Conservation (phyloP, 92 coral and sea anemone genomes). For the Porites rus region DNA sequence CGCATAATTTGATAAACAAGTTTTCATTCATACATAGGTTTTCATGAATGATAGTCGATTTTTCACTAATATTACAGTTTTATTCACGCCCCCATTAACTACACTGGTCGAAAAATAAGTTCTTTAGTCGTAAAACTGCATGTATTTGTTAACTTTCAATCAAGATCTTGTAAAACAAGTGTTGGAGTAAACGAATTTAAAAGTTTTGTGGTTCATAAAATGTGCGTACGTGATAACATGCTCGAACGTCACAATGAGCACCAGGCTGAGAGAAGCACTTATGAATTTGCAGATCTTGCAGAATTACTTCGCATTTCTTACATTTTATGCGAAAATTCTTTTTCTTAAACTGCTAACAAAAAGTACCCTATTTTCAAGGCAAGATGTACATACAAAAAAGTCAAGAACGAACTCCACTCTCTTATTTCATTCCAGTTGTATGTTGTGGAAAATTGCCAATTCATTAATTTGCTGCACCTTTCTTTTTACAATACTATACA, state of each 20-base stretch:
- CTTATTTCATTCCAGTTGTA: neutral
- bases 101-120: neutral
- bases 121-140: neutral
- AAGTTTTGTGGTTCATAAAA: neutral
- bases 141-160: neutral
- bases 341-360: neutral
- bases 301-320: neutral
- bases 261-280: neutral
- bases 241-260: conserved; percentile 35
- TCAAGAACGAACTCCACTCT: neutral
- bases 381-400: too few relatives aligned
- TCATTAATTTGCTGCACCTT: neutral
- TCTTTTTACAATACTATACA: neutral
- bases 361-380: neutral
- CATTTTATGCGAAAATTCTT: neutral
- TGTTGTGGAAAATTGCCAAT: conserved; percentile 35
- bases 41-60: neutral
- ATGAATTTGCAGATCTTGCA: conserved; percentile 32
- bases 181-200: neutral
- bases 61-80: too few relatives aligned
- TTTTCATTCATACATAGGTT: neutral
- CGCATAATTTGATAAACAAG: neutral
- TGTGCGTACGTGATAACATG: conserved; percentile 28
- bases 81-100: neutral
- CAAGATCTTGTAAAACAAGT: neutral